Percentiles rank a stretch among this genome's conserved stretches.
Conservation (phyloP, 2,113 vertebrate genomes). For the Vulpes lagopus region DNA sequence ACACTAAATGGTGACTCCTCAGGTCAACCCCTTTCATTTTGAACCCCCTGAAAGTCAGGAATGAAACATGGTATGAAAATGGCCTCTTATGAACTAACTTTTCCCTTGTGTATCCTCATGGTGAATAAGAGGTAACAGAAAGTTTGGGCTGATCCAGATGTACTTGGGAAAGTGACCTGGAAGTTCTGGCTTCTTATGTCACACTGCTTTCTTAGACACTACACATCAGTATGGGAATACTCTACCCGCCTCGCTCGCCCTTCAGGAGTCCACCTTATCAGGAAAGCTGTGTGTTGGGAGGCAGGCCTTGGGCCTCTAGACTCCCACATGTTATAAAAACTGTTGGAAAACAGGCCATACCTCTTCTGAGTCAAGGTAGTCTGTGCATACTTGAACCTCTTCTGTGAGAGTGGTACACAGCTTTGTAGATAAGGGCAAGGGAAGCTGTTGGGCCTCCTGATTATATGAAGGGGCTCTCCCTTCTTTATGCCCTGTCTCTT, state of each 20-base stretch:
- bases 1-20: background rate
- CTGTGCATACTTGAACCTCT: background rate
- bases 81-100: too few species aligned
- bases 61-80: background rate
- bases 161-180: background rate
- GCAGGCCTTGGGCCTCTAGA: background rate
- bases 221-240: background rate
- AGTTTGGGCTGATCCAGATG: background rate
- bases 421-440: background rate
- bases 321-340: background rate
- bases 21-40: background rate
- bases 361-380: background rate
- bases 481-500: background rate
- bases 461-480: background rate
- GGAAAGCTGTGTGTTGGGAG: fast-evolving
- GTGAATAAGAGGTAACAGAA: background rate
- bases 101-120: background rate
- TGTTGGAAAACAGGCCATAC: background rate
- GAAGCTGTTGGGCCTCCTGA: background rate
- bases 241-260: fast-evolving
- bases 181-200: background rate
- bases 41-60: background rate
- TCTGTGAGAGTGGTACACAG: background rate
- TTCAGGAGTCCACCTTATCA: fast-evolving
- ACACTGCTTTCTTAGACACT: background rate